Conservation (phyloP, 2,113 vertebrate species). For the Agapornis roseicollis region DNA sequence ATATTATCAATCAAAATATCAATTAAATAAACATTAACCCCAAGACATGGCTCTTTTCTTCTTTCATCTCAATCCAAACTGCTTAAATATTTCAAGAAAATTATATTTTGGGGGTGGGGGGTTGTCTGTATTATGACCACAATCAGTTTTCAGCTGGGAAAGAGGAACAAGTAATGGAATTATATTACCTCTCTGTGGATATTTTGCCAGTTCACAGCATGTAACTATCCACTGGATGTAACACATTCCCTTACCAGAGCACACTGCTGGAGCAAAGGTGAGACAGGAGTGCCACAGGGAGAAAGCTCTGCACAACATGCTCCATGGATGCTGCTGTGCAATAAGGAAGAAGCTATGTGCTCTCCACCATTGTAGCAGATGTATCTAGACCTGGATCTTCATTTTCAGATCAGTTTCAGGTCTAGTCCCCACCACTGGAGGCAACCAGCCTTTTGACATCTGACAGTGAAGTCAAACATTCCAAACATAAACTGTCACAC, state of each 20-base stretch:
- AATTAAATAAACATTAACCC: slow-evolving; percentile 13
- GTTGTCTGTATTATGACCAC: neutral
- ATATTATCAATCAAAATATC: no score
- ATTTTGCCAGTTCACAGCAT: neutral
- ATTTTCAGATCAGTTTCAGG: neutral
- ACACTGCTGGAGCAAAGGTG: neutral
- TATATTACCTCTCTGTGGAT: slow-evolving; percentile 1
- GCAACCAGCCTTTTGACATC: neutral
- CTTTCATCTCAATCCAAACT: neutral
- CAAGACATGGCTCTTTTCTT: neutral
- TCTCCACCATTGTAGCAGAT: neutral
- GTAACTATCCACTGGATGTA: neutral
- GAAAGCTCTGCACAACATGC: neutral
- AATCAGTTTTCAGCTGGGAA: neutral
- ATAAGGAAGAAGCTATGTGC: neutral
- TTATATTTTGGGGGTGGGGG: rapidly evolving
- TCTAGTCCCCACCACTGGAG: neutral
- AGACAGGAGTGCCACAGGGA: neutral
- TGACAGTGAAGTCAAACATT: neutral
- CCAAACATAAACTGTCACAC: neutral
- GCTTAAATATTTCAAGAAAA: neutral
- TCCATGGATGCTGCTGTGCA: neutral
- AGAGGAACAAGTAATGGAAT: neutral
- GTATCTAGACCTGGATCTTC: neutral
- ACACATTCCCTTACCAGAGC: neutral